Base-by-base conservation (phyloP, 1,140 invertebrate genomes). In the Drosophila burlai region DNA sequence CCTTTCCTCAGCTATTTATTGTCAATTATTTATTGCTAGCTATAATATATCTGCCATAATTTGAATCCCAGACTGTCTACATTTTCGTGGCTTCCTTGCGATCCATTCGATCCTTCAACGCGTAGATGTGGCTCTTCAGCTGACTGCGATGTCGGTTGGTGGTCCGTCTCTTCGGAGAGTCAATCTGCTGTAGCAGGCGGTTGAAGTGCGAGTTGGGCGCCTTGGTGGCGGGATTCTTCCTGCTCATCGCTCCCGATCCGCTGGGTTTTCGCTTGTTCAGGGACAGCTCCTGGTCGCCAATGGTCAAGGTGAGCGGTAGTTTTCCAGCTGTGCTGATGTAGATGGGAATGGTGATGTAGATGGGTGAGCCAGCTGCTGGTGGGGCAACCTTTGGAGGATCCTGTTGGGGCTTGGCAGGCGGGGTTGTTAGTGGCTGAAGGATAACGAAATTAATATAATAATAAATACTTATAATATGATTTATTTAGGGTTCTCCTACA, bases 261-360 rank as follows among this genome's bases (percentile, higher is more conserved):
- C 11, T 42, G 10, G 58, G 13, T 21, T 52, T 69, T 52, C 52
- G 38, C 9, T 72, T 67, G 29, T 84, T 69, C 40, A 83, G 31
- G 31, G 62, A 47, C 63, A 84, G 5, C 21, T 89, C 74, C 62
- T 90, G 81, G 7, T 84, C 85, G 0, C 85, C 84, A 45, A 89
- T 67, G 43, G 81, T 82, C 42, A 91, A 26, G 3, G 64, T 78
- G 3, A 91, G 38, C 1, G 89, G 89, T 34, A 60, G 18, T 42
- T 75, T 80, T 5, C 79, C 77, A 21, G 61, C 55, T 15, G 81
- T 75, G 45, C 76, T 91, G 31, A 91, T 91, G 26, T 91, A 91
- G 9, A 91, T 91, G 38, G 89, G 89, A 36, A 91, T 91, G 8
- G 89, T 91, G 9, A 91, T 91, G 58, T 81, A 91, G 47, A 91